Percentiles rank a stretch among this genome's conserved stretches.
phyloP scores from a whole-genome alignment of 2,797 vertebrate species.

The Alosa sapidissima region DNA sequence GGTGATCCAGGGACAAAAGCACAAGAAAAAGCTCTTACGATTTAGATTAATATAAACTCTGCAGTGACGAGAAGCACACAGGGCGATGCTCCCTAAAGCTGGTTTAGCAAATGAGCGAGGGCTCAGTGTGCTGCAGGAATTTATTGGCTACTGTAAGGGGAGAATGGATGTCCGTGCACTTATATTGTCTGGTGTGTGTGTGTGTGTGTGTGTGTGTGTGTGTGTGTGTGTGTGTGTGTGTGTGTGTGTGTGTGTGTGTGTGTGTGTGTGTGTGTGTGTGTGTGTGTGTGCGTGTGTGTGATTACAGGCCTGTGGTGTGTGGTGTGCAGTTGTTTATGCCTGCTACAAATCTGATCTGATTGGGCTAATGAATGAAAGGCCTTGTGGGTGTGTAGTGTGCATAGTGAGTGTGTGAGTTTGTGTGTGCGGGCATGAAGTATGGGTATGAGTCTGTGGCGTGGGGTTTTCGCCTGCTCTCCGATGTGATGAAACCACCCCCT shows the following conservation, averaged over 20 bases:
- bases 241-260: constrained; percentile 37
- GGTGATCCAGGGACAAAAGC: neutral
- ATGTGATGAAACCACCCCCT: neutral
- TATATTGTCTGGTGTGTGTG: neutral
- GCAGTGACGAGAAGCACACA: neutral
- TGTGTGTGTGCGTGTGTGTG: neutral
- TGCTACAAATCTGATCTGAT: neutral
- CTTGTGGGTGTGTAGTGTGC: neutral
- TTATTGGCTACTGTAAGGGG: neutral
- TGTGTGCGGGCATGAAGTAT: neutral
- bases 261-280: neutral
- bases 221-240: constrained; percentile 26
- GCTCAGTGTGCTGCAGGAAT: neutral
- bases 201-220: too few species aligned
- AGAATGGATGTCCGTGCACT: neutral
- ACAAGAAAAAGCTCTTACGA: neutral
- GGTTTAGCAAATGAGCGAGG: neutral
- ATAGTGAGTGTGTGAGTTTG: neutral
- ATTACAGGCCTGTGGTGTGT: neutral
- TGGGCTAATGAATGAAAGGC: neutral
- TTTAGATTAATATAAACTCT: neutral
- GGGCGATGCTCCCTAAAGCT: neutral
- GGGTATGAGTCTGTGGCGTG: neutral
- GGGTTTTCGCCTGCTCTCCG: neutral
- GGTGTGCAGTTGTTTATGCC: neutral